Conservation (phyloP, 2,888 invertebrate genomes). For the Agonum fuliginosum region DNA sequence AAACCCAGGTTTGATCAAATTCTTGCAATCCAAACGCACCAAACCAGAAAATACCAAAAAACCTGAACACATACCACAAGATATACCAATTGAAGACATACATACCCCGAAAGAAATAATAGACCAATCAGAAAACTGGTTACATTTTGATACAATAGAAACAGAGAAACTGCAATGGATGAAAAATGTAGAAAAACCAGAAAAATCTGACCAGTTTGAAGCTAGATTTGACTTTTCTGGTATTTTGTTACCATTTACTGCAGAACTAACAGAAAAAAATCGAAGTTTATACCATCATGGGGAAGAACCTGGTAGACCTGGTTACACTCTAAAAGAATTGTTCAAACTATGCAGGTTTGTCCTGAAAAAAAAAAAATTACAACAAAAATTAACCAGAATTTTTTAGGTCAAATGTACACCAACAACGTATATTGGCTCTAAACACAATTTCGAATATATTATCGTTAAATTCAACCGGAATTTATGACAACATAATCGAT, state of each 20-base stretch:
- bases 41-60: conserved; percentile 48
- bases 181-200: conserved; percentile 79
- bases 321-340: conserved; percentile 92
- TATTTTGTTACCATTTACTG: conserved; percentile 83
- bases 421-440: conserved; percentile 89
- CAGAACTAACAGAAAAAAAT: conserved; percentile 78
- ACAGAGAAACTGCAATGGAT: conserved; percentile 93
- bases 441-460: conserved; percentile 87
- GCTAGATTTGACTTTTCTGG: conserved; percentile 91
- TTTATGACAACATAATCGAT: conserved; percentile 84
- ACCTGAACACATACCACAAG: not conserved
- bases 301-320: conserved; percentile 92
- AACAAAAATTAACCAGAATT: not conserved
- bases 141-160: conserved; percentile 91
- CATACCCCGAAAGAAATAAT: conserved; percentile 76
- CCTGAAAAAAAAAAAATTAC: no score
- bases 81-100: conserved; percentile 69
- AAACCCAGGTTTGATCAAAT: conserved; percentile 81
- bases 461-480: conserved; percentile 82
- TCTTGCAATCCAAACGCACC: conserved; percentile 75
- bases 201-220: conserved; percentile 80
- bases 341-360: conserved; percentile 82
- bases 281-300: conserved; percentile 92
- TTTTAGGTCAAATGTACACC: conserved; percentile 81
- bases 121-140: conserved; percentile 80